Conservation (phyloP, 2,797 vertebrate species). For the Siniperca scherzeri region DNA sequence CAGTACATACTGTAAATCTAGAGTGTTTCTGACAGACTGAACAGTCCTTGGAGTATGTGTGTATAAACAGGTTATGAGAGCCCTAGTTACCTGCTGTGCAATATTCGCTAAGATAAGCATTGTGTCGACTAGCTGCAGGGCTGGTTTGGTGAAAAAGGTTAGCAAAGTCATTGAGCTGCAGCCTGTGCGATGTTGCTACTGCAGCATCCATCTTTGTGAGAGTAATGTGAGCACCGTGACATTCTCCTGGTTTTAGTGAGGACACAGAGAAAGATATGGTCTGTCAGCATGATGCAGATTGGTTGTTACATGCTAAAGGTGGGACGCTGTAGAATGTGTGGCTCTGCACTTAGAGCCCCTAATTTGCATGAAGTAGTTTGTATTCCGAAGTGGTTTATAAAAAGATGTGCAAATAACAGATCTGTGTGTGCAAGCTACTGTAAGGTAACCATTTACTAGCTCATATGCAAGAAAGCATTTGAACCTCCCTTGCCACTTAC, state of each 20-base stretch:
- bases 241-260: conserved; percentile 77
- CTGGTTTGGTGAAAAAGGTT: conserved; percentile 77
- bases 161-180: conserved; percentile 71
- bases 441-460: conserved; percentile 40
- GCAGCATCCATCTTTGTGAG: conserved; percentile 70
- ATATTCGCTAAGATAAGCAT: conserved; percentile 81
- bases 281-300: conserved; percentile 77
- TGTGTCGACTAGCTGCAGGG: conserved; percentile 66
- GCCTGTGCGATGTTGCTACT: conserved; percentile 55
- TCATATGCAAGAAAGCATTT: conserved; percentile 49
- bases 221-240: conserved; percentile 76
- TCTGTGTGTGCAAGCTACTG: conserved; percentile 32
- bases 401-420: conserved; percentile 48
- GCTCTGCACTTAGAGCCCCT: conserved; percentile 68
- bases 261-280: conserved; percentile 69
- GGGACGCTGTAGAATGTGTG: conserved; percentile 60
- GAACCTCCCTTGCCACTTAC: conserved; percentile 31
- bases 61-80: conserved; percentile 76
- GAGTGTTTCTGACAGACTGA: conserved; percentile 61
- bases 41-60: conserved; percentile 65
- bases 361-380: conserved; percentile 76
- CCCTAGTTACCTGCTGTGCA: conserved; percentile 65
- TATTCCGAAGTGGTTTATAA: conserved; percentile 66
- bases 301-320: conserved; percentile 67
- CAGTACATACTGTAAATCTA: conserved; percentile 59